These are phyloP conservation scores for Uropsilus gracilis DNA, from an alignment of 2,113 vertebrate genomes.

Conservation along the genomic window DNA sequence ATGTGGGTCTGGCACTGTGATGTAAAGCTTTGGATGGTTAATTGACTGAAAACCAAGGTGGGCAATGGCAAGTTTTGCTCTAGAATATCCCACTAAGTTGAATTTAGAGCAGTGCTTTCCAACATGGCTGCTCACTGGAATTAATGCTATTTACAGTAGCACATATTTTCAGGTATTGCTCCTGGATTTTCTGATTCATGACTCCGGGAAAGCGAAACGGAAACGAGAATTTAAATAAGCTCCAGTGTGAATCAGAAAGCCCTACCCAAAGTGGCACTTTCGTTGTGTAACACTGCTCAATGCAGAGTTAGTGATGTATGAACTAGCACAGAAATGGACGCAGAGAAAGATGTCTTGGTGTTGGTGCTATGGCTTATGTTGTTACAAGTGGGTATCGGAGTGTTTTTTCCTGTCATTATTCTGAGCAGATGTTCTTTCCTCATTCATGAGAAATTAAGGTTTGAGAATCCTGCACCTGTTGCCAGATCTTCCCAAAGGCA, in stretches of 20 bases:
- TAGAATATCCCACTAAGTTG: neutral
- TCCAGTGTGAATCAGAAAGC: neutral
- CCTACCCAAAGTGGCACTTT: neutral
- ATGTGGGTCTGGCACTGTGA: neutral
- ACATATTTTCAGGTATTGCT: neutral
- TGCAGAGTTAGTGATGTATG: neutral
- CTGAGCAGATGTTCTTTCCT: slow-evolving; percentile 58
- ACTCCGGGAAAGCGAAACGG: neutral
- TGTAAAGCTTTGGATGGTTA: neutral
- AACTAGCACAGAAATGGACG: neutral
- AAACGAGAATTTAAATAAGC: neutral
- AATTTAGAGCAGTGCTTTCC: neutral
- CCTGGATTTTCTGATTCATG: neutral
- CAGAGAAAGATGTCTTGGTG: neutral
- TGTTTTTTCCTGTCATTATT: slow-evolving; percentile 42
- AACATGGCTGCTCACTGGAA: neutral
- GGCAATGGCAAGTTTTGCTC: neutral
- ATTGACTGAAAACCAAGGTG: neutral
- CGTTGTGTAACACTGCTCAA: neutral
- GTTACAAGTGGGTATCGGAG: slow-evolving; percentile 23
- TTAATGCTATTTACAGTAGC: neutral
- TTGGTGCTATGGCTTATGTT: neutral
- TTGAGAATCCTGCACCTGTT: slow-evolving; percentile 54
- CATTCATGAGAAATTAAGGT: slow-evolving; percentile 65
- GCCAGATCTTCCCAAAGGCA: slow-evolving; percentile 61